A percentile compares a stretch with the other conserved stretches of the same genome.
Conservation (phyloP, 2,113 vertebrate genomes). For the Pipra filicauda region DNA sequence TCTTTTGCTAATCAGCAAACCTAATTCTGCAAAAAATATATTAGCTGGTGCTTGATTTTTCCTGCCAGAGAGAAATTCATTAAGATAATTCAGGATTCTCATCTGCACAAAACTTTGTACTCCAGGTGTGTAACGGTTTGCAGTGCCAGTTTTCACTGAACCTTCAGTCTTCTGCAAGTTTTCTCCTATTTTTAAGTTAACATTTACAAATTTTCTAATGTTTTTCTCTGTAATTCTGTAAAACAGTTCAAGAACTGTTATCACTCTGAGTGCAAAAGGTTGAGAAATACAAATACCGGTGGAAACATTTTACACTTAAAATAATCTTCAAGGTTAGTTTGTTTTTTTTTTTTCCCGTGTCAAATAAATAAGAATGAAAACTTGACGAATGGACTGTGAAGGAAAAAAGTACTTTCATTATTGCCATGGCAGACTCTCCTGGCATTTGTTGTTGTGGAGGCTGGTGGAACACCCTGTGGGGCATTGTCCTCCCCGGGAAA, state of each 20-base stretch:
- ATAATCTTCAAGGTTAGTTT: neutral
- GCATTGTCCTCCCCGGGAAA: neutral
- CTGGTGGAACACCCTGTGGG: neutral
- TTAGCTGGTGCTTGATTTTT: neutral
- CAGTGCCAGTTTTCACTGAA: neutral
- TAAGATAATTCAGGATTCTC: neutral
- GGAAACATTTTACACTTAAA: neutral
- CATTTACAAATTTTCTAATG: neutral
- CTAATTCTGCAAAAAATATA: neutral
- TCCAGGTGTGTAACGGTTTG: neutral
- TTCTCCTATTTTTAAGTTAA: neutral
- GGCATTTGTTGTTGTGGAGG: neutral
- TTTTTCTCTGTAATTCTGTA: neutral
- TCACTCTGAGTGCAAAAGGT: neutral
- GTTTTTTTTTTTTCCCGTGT: accelerated
- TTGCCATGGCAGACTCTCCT: neutral
- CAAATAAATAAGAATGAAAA: neutral
- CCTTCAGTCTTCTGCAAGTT: neutral
- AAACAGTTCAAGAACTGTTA: neutral
- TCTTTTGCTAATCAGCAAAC: neutral
- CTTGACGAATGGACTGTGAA: neutral
- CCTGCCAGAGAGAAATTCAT: neutral
- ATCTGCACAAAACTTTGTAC: neutral
- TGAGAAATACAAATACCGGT: accelerated
- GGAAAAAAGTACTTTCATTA: neutral